These are phyloP conservation scores for Gandaritis pyraliata DNA, from an alignment of 2,888 invertebrate species.

Conservation along the genomic window DNA sequence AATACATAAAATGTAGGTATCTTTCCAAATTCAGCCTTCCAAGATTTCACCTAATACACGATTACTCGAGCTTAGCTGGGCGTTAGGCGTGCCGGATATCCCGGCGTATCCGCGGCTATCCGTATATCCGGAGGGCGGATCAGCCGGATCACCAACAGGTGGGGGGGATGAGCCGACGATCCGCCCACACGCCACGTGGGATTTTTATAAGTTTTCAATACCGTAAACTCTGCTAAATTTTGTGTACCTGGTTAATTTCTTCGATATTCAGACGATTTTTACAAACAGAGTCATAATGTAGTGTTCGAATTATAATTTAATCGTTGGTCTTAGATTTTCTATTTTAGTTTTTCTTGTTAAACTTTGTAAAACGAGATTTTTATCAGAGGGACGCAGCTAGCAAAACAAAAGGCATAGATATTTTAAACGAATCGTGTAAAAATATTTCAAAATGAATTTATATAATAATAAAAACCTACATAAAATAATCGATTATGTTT, in stretches of 20 bases:
- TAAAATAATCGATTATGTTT: slow-evolving; percentile 6
- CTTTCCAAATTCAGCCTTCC: slow-evolving; percentile 7
- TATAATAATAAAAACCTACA: too few relatives aligned
- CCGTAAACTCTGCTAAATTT: neutral
- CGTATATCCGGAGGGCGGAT: slow-evolving; percentile 77
- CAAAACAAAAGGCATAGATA: too few relatives aligned
- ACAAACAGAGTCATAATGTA: too few relatives aligned
- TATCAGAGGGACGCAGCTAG: too few relatives aligned
- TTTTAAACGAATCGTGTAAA: too few relatives aligned
- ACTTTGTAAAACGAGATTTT: too few relatives aligned
- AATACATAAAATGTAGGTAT: slow-evolving; percentile 11
- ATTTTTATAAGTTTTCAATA: slow-evolving; percentile 31
- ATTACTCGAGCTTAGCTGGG: slow-evolving; percentile 45
- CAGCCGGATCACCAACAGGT: slow-evolving; percentile 83
- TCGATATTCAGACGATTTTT: too few relatives aligned
- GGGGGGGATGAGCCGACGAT: slow-evolving; percentile 82
- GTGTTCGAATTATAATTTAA: too few relatives aligned
- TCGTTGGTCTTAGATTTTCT: too few relatives aligned
- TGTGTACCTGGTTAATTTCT: too few relatives aligned
- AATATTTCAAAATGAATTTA: too few relatives aligned
- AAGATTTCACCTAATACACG: slow-evolving; percentile 15
- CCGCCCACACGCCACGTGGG: slow-evolving; percentile 79
- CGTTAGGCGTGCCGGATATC: slow-evolving; percentile 72
- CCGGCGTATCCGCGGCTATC: slow-evolving; percentile 61
- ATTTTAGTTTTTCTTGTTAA: too few relatives aligned